phyloP scores from a whole-genome alignment of 2,113 vertebrate species.

The Hippocampus guttulatus region DNA sequence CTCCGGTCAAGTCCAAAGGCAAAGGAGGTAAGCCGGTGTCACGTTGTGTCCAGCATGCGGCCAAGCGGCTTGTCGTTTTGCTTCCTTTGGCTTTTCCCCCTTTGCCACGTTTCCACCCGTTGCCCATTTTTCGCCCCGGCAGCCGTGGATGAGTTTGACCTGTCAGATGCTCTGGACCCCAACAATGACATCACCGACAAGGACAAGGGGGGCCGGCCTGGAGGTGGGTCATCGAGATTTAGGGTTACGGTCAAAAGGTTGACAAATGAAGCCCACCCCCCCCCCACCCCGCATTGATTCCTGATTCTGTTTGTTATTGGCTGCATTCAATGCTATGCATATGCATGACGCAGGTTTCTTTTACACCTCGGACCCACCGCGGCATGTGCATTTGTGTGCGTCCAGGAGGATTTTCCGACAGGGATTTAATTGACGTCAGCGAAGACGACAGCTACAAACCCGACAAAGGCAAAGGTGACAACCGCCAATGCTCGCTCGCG shows the following conservation, averaged over 20 bases:
- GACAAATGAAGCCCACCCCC: not conserved
- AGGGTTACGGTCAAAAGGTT: not conserved
- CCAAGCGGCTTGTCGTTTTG: not conserved
- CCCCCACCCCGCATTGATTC: not conserved
- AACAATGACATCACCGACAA: slow-evolving; percentile 71
- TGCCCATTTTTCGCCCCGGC: not conserved
- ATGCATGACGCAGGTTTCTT: no score
- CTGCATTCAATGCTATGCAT: not conserved
- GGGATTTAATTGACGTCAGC: slow-evolving; percentile 69
- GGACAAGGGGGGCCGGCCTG: slow-evolving; percentile 36
- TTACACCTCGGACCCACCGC: not conserved
- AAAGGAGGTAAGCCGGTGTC: slow-evolving; percentile 55
- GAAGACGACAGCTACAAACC: slow-evolving; percentile 73
- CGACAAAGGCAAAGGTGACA: slow-evolving; percentile 81
- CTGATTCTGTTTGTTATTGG: not conserved
- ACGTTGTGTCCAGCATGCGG: not conserved
- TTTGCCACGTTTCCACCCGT: not conserved
- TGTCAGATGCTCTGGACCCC: slow-evolving; percentile 80
- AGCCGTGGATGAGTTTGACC: slow-evolving; percentile 65
- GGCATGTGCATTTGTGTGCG: not conserved
- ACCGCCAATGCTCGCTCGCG: not conserved
- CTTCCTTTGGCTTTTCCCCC: not conserved
- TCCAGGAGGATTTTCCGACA: slow-evolving; percentile 70
- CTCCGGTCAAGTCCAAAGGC: slow-evolving; percentile 55
- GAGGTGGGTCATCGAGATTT: slow-evolving; percentile 46